Base-by-base conservation (phyloP, 2,888 invertebrate species). In the Aphidius colemani region DNA sequence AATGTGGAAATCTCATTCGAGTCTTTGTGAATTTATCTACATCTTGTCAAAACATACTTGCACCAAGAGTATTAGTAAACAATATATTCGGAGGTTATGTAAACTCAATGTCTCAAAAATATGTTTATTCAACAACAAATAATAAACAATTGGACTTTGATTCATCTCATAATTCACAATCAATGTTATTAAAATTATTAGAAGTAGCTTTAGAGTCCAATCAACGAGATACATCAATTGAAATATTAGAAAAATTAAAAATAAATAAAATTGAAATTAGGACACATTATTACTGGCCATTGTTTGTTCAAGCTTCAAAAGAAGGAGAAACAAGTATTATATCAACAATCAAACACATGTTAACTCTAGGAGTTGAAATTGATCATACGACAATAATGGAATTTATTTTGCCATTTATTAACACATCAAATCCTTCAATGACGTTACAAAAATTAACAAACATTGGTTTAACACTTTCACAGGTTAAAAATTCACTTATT, bases 281-380 rank as follows among this genome's bases (percentile, higher is more conserved):
- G 11, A 84, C 88, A 0, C 89, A 90, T 70, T 90, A 86, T 74
- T 90, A 89, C 74, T 90, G 90, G 90, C 89, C 90, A 0, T 78
- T 89, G 59, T 65, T 90, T 53, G 58, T 88, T 18, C 81, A 85
- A 2, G 82, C 81, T 7, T 83, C 85, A 0, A 79, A 77, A 30
- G 81, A 84, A 61, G 88, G 88, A 0, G 88, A 89, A 68, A 82
- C 81, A 74, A 86, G 86, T 44, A 80, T 90, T 66, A 82, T 88
- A 70, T 83, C 84, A 44, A 81, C 86, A 0, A 70, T 90, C 1
- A 72, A 82, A 55, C 84, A 83, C 43, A 89, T 89, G 87, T 71
- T 83, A 0, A 72, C 81, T 2, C 83, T 87, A 76, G 81, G 84
- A 0, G 85, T 89, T 0, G 82, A 81, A 18, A 84, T 87, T 0